Evolutionary conservation across 1,140 invertebrate species (phyloP).

Genomic region (Drosophila fuyamai): DNA sequence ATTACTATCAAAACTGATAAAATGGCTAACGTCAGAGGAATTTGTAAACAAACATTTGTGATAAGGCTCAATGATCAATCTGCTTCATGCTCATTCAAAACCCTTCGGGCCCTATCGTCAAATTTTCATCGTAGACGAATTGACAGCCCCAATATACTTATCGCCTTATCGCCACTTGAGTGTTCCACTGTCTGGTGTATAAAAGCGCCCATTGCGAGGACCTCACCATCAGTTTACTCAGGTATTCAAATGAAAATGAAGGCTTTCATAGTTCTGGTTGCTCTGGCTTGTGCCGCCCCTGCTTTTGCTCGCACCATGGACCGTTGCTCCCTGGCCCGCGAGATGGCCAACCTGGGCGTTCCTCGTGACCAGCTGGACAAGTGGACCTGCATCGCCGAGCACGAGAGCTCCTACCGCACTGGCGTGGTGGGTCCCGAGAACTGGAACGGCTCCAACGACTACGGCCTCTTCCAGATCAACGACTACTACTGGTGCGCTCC

Average conservation of each 20-base stretch:
- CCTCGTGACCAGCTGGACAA: constrained; percentile 57
- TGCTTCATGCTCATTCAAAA: constrained; percentile 5
- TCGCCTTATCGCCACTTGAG: constrained; percentile 9
- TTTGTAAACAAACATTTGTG: constrained; percentile 39
- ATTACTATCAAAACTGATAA: constrained; percentile 6
- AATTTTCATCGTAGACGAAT: constrained; percentile 15
- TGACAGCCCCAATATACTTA: constrained; percentile 22
- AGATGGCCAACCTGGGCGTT: constrained; percentile 72
- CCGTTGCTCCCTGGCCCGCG: constrained; percentile 77
- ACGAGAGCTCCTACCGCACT: constrained; percentile 61
- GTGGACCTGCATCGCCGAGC: constrained; percentile 70
- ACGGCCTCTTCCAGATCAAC: constrained; percentile 81
- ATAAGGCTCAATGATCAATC: constrained; percentile 17
- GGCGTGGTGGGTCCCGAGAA: constrained; percentile 55
- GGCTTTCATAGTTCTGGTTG: constrained; percentile 58
- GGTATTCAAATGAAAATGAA: constrained; percentile 54
- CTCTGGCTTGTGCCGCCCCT: constrained; percentile 61
- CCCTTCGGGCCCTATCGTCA: neutral
- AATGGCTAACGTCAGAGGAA: constrained; percentile 17
- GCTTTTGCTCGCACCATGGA: constrained; percentile 68
- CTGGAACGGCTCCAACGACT: constrained; percentile 72
- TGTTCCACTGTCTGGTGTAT: constrained; percentile 3
- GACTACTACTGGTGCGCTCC: constrained; percentile 76
- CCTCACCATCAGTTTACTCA: constrained; percentile 36
- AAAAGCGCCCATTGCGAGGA: constrained; percentile 18